phyloP scores from a whole-genome alignment of 2,797 vertebrate genomes.

The Thunnus albacares region DNA sequence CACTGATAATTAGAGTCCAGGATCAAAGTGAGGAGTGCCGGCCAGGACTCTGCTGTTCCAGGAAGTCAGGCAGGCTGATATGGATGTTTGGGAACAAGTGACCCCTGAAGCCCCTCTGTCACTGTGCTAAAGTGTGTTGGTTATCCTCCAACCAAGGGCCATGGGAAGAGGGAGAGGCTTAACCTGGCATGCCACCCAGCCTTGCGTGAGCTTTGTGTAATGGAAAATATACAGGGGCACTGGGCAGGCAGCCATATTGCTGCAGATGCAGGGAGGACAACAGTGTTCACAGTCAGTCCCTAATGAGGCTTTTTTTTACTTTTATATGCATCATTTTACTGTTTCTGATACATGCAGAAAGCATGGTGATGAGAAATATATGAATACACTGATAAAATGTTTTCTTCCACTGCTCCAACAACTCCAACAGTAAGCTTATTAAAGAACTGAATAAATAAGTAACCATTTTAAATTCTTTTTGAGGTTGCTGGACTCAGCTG shows the following conservation, averaged over 20 bases:
- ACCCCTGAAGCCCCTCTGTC: constrained; percentile 40
- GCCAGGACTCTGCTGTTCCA: constrained; percentile 20
- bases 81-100: constrained; percentile 55
- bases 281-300: constrained; percentile 11
- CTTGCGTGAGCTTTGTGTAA: constrained; percentile 44
- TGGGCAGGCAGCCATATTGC: constrained; percentile 51
- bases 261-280: constrained; percentile 36
- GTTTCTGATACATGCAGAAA: neutral
- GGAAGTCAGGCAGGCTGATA: constrained; percentile 56
- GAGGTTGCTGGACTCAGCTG: constrained; percentile 37
- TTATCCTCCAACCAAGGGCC: constrained; percentile 35
- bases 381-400: neutral
- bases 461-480: constrained; percentile 61
- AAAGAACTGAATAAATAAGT: constrained; percentile 17
- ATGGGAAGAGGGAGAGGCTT: constrained; percentile 53
- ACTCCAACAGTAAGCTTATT: constrained; percentile 20
- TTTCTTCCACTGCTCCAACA: neutral
- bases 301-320: constrained; percentile 13
- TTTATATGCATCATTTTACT: neutral
- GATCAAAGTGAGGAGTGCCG: constrained; percentile 64
- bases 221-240: constrained; percentile 54
- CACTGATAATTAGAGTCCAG: constrained; percentile 61
- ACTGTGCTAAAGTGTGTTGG: constrained; percentile 45
- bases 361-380: neutral
- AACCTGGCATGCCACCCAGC: constrained; percentile 43